Conservation (phyloP, 2,113 vertebrate species). For the Ammodramus savannarum region DNA sequence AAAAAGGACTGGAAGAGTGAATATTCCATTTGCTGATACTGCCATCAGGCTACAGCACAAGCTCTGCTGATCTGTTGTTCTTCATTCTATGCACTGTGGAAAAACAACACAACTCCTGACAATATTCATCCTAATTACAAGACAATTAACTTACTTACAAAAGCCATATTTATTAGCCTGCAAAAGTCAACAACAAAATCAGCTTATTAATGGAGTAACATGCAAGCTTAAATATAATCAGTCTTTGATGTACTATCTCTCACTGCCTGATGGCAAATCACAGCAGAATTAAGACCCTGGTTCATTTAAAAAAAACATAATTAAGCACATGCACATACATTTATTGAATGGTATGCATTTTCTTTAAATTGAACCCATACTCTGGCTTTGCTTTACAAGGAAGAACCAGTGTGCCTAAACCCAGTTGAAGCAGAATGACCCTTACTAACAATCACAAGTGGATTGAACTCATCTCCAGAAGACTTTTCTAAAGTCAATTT, state of each 20-base stretch:
- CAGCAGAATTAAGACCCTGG: neutral
- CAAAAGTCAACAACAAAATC: neutral
- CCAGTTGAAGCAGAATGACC: neutral
- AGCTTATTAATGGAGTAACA: neutral
- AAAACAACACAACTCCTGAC: neutral
- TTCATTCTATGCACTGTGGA: fast-evolving
- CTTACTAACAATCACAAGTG: neutral
- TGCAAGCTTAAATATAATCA: neutral
- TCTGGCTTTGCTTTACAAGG: neutral
- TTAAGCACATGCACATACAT: neutral
- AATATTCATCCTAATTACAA: neutral
- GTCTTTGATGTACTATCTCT: neutral
- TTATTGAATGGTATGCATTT: neutral
- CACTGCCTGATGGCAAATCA: neutral
- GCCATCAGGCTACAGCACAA: neutral
- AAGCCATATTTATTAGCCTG: neutral
- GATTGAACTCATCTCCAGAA: neutral
- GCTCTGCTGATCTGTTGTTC: neutral
- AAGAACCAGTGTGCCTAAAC: neutral
- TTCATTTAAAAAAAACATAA: neutral
- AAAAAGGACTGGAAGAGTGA: neutral
- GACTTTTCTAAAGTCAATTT: neutral
- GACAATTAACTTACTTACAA: neutral
- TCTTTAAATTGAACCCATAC: neutral
- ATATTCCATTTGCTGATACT: neutral